Base-by-base conservation (phyloP, 2,888 invertebrate species). In the Saturnia japonica region DNA sequence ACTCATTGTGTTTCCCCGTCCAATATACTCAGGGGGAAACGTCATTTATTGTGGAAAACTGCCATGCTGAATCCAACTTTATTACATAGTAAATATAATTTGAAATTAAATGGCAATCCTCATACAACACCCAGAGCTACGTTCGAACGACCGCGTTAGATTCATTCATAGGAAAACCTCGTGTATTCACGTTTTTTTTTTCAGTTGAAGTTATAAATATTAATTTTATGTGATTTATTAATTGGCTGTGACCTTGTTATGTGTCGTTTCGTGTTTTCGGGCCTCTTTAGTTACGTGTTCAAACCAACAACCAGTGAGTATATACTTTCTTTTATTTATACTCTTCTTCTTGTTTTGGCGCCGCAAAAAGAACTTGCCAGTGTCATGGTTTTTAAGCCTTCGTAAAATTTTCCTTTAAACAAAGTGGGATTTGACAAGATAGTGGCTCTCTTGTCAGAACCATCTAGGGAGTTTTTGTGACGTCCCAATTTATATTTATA, bases 181-280 rank as follows among this genome's bases (percentile, higher is more conserved):
- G 68, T 51, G 68, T 47, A 28, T 68, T 34, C 8, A 40, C 6
- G 12, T 67, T 45, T 47, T 45, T 67, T 54, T 54, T 54, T 68
- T 68, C 68, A 54, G 47, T 51, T 9, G 54, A 16, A 40, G 34
- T 25, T 68, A 34, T 68, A 22, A 11, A 22, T 51, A 34, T 68
- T 28, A 25, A n/a, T 40, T 68, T 54, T 40, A 40, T 68, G 43
- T 40, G n/a, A 68, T 68, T 68, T 54, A 68, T 68, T 68, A 68
- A 54, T 54, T 34, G 40, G 40, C 28, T 22, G 47, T 45, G 47
- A 68, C 68, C 68, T 68, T 68, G 40, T 68, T 8, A 68, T 68
- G 68, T 68, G 68, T 19, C 68, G 68, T 25, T 22, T 54, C 14
- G 51, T 68, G 34, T 68, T 68, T 22, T 51, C 68, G 28, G 57